Base-by-base conservation (phyloP, 2,888 invertebrate species). In the Acleris literana region DNA sequence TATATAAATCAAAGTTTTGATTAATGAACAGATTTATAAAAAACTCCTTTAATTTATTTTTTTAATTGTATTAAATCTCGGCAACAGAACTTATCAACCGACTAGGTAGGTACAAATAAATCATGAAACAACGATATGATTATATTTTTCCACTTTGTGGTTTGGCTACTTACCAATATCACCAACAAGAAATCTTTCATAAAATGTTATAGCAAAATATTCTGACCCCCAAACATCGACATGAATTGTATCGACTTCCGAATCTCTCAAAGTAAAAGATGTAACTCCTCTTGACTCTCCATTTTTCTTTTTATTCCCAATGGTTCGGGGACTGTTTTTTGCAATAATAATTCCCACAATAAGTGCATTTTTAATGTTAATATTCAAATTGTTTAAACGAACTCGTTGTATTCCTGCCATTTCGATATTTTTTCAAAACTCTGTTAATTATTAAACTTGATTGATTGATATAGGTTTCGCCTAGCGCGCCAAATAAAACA, bases 251-350 rank as follows among this genome's bases (percentile, higher is more conserved):
- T 96, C 95, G 1, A 93, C 82, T 18, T 94, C 90, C 0, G 96
- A 95, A 86, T 97, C 97, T 70, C 97, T 93, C 29, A 97, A 71
- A 0, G 96, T 97, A 71, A 96, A 96, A 63, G 94, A 95, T 88
- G 96, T 95, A 0, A 97, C 96, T n/a, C 94, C 95, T 71, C 94
- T 93, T 39, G 88, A 85, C 64, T 93, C 93, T 22, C 88, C 89
- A 71, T 86, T 92, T 80, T 93, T 92, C 78, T 92, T 93, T 74
- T 91, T 93, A 3, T 86, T 85, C 46, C 85, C 84, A 72, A 94
- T 85, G 63, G 84, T 87, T 65, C 93, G 93, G 2, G 95, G 94
- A 70, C 91, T 92, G 72, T 93, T 94, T 86, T 95, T 96, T 3
- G 94, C 94, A 70, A 96, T 95, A 53, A 96, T 93, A 29, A 95